phyloP scores from a whole-genome alignment of 2,888 invertebrate genomes.

The Nasonia oneida region DNA sequence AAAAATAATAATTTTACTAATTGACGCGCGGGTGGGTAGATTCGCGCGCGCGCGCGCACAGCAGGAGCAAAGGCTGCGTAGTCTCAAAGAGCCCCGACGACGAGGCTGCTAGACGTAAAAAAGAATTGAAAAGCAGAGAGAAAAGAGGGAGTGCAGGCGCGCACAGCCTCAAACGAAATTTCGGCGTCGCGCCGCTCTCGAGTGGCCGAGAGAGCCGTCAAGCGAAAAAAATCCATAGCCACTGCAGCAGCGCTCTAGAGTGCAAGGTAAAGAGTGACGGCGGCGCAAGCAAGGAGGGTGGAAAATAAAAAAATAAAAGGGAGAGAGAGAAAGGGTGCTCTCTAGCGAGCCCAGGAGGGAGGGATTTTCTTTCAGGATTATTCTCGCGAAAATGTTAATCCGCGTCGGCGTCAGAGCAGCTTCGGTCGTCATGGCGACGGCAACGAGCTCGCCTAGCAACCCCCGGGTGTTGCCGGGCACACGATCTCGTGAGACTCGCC shows the following conservation, averaged over 20 bases:
- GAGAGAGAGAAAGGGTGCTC: background rate
- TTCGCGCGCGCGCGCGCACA: background rate
- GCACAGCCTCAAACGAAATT: slow-evolving; percentile 68
- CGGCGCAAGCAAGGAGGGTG: background rate
- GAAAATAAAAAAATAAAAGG: slow-evolving; percentile 1
- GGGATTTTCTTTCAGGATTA: slow-evolving; percentile 69
- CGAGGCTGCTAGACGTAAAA: slow-evolving; percentile 48
- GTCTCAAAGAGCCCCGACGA: slow-evolving; percentile 52
- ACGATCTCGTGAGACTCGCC: slow-evolving; percentile 13
- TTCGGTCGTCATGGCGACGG: slow-evolving; percentile 59
- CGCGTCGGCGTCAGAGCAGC: slow-evolving; percentile 64
- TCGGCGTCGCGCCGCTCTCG: slow-evolving; percentile 75
- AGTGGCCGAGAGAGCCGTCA: slow-evolving; percentile 67
- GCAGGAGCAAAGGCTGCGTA: background rate
- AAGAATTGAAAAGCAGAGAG: slow-evolving; percentile 41
- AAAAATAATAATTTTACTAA: slow-evolving; percentile 58
- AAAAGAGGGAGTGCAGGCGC: background rate
- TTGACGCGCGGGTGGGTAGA: slow-evolving; percentile 26
- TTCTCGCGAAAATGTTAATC: slow-evolving; percentile 73
- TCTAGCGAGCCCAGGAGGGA: slow-evolving; percentile 31
- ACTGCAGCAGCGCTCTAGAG: slow-evolving; percentile 24
- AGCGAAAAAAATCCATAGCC: slow-evolving; percentile 74
- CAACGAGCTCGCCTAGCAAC: slow-evolving; percentile 62
- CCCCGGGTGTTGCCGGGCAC: slow-evolving; percentile 57
- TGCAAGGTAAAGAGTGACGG: slow-evolving; percentile 53